A percentile compares a stretch with the other conserved stretches of the same genome.
Conservation (phyloP, 1,140 invertebrate genomes). For the Drosophila parvula region DNA sequence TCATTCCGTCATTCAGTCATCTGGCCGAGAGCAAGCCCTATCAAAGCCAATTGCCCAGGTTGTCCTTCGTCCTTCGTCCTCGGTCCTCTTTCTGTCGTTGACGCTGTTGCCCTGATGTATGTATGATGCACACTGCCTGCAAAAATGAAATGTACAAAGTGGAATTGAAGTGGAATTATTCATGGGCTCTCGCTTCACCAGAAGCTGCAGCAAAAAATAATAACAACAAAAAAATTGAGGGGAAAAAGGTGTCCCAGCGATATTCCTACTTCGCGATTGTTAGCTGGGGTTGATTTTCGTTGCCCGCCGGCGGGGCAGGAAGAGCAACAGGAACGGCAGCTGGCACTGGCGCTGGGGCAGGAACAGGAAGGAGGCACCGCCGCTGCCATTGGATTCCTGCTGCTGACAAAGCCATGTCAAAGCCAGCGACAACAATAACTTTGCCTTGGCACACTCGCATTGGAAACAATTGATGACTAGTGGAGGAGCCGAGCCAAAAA, state of each 20-base stretch:
- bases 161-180: slow-evolving; percentile 81
- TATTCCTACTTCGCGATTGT: slow-evolving; percentile 42
- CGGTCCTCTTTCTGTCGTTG: slow-evolving; percentile 58
- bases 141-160: slow-evolving; percentile 80
- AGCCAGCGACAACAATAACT: slow-evolving; percentile 39
- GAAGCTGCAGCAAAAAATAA: neutral
- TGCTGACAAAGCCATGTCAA: slow-evolving; percentile 8
- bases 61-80: slow-evolving; percentile 1
- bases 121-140: slow-evolving; percentile 55
- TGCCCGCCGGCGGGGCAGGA: slow-evolving; percentile 44
- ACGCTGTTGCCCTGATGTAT: slow-evolving; percentile 62
- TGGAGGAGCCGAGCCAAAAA: neutral
- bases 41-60: slow-evolving; percentile 67
- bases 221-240: neutral
- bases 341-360: slow-evolving; percentile 5
- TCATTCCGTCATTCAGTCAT: slow-evolving; percentile 5
- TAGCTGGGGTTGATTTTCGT: slow-evolving; percentile 52
- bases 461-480: slow-evolving; percentile 59
- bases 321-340: slow-evolving; percentile 60
- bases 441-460: slow-evolving; percentile 47
- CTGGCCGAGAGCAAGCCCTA: slow-evolving; percentile 36
- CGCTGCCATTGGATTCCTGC: neutral
- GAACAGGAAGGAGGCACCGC: slow-evolving; percentile 37
- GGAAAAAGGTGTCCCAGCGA: neutral
- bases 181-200: slow-evolving; percentile 57